phyloP scores from a whole-genome alignment of 2,113 vertebrate genomes.

The Semnornis frantzii region DNA sequence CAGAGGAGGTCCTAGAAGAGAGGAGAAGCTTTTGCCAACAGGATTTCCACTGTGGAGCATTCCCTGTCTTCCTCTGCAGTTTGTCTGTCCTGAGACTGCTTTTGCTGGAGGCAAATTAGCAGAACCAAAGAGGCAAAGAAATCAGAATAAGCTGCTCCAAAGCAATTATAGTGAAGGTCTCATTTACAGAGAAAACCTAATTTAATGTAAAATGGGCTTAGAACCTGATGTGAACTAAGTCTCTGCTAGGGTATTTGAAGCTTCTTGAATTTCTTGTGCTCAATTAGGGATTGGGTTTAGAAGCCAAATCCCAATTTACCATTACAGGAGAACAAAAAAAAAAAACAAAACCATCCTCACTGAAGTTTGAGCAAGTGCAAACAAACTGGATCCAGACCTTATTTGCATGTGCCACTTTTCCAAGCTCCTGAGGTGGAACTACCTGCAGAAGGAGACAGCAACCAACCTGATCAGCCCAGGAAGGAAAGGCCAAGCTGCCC shows the following conservation, averaged over 20 bases:
- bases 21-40: neutral
- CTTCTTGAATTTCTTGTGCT: neutral
- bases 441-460: neutral
- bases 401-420: neutral
- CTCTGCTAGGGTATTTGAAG: conserved; percentile 22
- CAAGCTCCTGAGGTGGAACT: neutral
- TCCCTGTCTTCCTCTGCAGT: neutral
- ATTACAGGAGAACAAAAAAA: neutral
- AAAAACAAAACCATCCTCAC: too few relatives aligned
- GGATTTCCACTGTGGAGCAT: neutral
- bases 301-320: neutral
- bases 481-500: neutral
- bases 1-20: neutral
- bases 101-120: conserved; percentile 31
- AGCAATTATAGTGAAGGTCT: conserved; percentile 50
- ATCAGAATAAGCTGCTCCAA: conserved; percentile 31
- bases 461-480: neutral
- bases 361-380: neutral
- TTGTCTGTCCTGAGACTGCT: neutral
- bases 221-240: neutral
- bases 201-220: conserved; percentile 59
- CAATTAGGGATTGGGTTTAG: conserved; percentile 25
- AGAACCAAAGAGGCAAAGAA: conserved; percentile 40
- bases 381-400: neutral
- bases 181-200: conserved; percentile 44